Percentiles rank a stretch among this genome's conserved stretches.
These are phyloP conservation scores for Dusona sp. DNA, from an alignment of 2,888 invertebrate genomes.

Conservation along the genomic window DNA sequence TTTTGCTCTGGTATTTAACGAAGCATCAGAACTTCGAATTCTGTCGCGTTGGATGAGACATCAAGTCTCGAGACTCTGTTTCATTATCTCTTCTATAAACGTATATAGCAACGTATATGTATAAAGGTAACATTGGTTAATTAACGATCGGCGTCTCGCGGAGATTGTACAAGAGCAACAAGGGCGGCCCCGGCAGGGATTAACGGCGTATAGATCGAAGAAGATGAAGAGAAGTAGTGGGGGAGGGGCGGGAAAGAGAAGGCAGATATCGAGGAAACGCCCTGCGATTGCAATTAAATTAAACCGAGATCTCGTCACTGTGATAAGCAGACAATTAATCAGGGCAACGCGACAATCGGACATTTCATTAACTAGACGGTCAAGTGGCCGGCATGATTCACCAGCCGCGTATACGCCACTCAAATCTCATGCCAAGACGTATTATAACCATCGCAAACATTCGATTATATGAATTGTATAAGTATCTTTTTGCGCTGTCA, in stretches of 20 bases:
- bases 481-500: not conserved
- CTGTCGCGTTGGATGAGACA: conserved; percentile 59
- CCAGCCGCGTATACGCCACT: conserved; percentile 63
- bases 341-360: conserved; percentile 79
- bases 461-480: not conserved
- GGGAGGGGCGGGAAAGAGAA: not conserved
- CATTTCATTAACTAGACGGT: conserved; percentile 79
- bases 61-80: conserved; percentile 52
- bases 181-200: conserved; percentile 16
- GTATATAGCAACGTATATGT: not conserved
- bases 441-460: conserved; percentile 29
- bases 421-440: conserved; percentile 38
- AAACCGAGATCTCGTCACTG: conserved; percentile 78
- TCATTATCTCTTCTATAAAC: conserved; percentile 36
- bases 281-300: conserved; percentile 81
- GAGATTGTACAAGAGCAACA: conserved; percentile 33
- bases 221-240: conserved; percentile 18
- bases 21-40: conserved; percentile 49
- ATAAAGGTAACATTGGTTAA: conserved; percentile 55
- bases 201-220: conserved; percentile 33
- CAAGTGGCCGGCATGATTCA: conserved; percentile 72
- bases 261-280: conserved; percentile 65
- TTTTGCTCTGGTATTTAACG: not conserved
- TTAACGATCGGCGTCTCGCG: conserved; percentile 56
- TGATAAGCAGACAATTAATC: conserved; percentile 82